Base-by-base conservation (phyloP, 1,140 invertebrate species). In the Trichonephila clavata region DNA sequence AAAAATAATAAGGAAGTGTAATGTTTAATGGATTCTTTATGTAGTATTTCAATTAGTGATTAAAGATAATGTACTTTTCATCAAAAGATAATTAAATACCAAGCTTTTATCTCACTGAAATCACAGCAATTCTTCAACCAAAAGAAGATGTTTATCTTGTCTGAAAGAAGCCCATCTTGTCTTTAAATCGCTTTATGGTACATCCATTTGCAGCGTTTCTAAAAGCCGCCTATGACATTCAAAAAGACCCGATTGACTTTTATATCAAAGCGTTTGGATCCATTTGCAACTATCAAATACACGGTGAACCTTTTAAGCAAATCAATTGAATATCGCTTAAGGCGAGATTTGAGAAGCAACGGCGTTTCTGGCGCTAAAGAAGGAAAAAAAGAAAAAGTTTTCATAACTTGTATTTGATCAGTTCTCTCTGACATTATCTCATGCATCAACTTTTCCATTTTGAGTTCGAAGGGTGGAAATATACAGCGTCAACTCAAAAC, bases 381-480 rank as follows among this genome's bases (percentile, higher is more conserved):
- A 18, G 32, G 7, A 21, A 7, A 16, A 71, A 39, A 1, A 20
- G 39, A 71, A 39, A 39, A 27, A 77, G 32, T 39, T 77, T 77
- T 77, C 71, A 77, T 39, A 77, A 77, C 71, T 77, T 77, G 18
- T 77, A 39, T 77, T 77, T 77, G 71, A 77, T 77, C 71, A 77
- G 71, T 77, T 77, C 27, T 77, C 71, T 4, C 27, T 77, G 71
- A 77, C 71, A 77, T 77, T 77, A 77, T 77, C 71, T 77, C 71
- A 77, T 77, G 71, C 71, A 39, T 77, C 71, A 77, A 77, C 32
- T 77, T 27, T 27, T 77, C 71, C 71, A 77, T 77, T 77, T 77
- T 39, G 24, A 16, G 71, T 39, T 3, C 27, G 27, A 77, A 18
- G 71, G 71, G 71, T 20, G 27, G 27, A 77, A 39, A 77, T 77